Evolutionary conservation across 1,140 invertebrate genomes (phyloP), one percentile per base, ranked within the genome.

Genomic region (Leucophenga varia): DNA sequence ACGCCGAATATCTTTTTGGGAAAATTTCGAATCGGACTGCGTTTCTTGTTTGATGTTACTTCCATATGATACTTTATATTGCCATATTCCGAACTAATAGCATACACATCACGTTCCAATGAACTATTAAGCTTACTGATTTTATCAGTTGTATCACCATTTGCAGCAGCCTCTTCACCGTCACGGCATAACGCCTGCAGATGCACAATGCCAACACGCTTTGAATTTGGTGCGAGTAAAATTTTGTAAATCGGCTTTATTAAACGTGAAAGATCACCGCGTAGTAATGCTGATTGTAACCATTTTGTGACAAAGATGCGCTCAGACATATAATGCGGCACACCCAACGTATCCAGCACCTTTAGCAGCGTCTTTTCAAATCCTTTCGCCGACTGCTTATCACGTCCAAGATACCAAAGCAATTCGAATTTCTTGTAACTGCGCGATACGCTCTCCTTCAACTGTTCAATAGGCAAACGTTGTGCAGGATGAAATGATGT

Each of bases 51-150:
- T 16, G 39, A 55, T 2, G 64, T 47, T 42, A 72, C 84, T 17
- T 91, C 85, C 35, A 70, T 65, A 67, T 93, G 90, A 74, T 92
- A 93, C 55, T 90, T 89, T 1, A 93, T 84, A 60, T 91, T 90
- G 1, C 90, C 90, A 55, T 90, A 88, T 17, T 90, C 88, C 35
- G 86, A 91, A 59, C 90, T 93, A 28, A 93, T 90, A 2, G 90
- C 90, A 70, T 88, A 91, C 8, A 93, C 88, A 64, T 89, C 86
- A 1, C 64, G 57, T 25, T 75, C 73, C 9, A 64, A 57, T 0
- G 52, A 42, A 18, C 20, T 43, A 13, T 55, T 46, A 1, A 84
- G 79, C 3, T 76, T 38, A 36, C 80, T 72, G 69, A 80, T 61
- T 49, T 77, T 81, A 74, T 79, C 72, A 70, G 45, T 74, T 75